These are phyloP conservation scores for Formicarius rufipectus DNA, from an alignment of 2,113 vertebrate genomes.

Conservation along the genomic window DNA sequence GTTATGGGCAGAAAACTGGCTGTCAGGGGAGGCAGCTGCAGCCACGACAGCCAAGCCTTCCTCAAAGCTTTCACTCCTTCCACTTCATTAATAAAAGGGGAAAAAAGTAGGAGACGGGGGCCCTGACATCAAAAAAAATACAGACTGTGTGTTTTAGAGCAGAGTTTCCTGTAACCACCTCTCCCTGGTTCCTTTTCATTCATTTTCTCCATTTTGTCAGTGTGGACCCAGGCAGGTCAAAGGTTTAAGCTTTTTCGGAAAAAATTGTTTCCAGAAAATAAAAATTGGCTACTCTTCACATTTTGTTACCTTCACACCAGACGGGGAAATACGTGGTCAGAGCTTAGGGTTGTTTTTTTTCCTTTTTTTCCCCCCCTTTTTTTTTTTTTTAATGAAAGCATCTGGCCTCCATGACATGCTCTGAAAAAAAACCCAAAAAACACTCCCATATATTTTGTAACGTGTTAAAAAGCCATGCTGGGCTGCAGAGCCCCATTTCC, in stretches of 20 bases:
- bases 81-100: conserved; percentile 1
- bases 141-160: conserved; percentile 1
- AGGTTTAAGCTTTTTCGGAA: conserved; percentile 34
- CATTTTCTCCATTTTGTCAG: conserved; percentile 44
- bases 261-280: conserved; percentile 15
- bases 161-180: conserved; percentile 17
- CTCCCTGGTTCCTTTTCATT: conserved; percentile 1
- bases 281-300: not conserved
- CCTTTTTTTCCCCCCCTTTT: rapidly evolving
- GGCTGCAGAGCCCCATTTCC: not conserved
- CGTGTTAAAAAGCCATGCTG: conserved; percentile 24
- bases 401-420: not conserved
- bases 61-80: not conserved
- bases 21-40: not conserved
- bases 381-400: conserved; percentile 23
- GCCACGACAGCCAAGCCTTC: not conserved
- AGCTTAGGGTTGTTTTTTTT: not conserved
- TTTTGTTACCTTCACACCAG: conserved; percentile 60
- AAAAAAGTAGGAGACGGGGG: not conserved
- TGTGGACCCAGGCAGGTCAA: conserved; percentile 17
- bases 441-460: conserved; percentile 17
- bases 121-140: not conserved
- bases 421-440: not conserved
- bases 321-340: conserved; percentile 38
- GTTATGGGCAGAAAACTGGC: not conserved